Evolutionary conservation across 2,113 vertebrate genomes (phyloP), one percentile per base, ranked within the genome.

Genomic region (Tychaedon coryphoeus): DNA sequence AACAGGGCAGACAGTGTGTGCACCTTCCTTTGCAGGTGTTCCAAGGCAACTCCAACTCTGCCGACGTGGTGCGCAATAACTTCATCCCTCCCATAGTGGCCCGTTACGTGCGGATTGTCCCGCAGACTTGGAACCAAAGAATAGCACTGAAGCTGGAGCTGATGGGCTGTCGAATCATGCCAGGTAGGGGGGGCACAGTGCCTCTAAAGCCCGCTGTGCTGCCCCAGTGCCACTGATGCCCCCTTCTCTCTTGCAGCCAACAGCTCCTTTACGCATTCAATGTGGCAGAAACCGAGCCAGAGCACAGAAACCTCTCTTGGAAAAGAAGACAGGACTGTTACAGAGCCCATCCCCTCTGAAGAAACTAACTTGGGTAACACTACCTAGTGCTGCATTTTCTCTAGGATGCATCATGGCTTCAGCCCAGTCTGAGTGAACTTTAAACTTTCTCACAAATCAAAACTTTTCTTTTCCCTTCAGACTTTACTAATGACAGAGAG

Each of bases 11-110:
- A 51, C 50, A 50, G 6, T 0, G 2, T 77, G 50, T 83, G 83
- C 73, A 23, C 13, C 1, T 62, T 85, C 76, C 1, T 0, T 57
- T 90, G 48, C 92, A 99, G 99, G 90, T 98, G 16, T 98, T 99
- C 95, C 98, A 98, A 91, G 98, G 98, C 45, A 99, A 99, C 80
- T 95, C 97, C 50, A 98, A 99, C 90, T 82, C 97, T 8, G 93
- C 90, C 57, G 98, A 98, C 69, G 45, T 97, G 5, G 98, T 98
- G 24, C 97, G 97, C 51, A 99, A 98, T 70, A 98, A 98, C 82
- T 98, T 99, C 86, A 98, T 98, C 69, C 98, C 99, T 15, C 97
- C 98, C 0, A 97, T 99, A 6, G 95, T 98, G 76, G 97, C 98
- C 28, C 98, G 98, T 6, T 98, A 97, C 0, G 48, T 99, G 58